These are phyloP conservation scores for Pelvicachromis taeniatus DNA, from an alignment of 2,113 vertebrate species.

Conservation along the genomic window DNA sequence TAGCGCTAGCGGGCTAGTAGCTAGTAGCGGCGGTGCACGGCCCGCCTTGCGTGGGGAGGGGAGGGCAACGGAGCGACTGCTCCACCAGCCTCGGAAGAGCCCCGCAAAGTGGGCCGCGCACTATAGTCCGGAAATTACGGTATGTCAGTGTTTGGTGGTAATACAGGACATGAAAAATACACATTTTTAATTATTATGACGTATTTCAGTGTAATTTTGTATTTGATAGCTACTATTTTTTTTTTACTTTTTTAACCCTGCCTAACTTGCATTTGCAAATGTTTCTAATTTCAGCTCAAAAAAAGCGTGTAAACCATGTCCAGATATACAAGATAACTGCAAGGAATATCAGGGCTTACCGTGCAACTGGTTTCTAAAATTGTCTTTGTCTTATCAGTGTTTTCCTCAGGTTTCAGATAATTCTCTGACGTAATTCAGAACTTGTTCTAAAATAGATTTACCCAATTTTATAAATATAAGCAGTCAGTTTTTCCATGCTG, in stretches of 20 bases:
- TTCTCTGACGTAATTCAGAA: not conserved
- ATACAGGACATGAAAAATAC: not conserved
- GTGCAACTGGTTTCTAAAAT: not conserved
- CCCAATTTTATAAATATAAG: not conserved
- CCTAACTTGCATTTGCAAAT: not conserved
- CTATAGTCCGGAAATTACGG: too few species aligned
- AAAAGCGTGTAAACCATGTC: not conserved
- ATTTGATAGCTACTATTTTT: not conserved
- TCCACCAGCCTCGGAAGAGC: too few species aligned
- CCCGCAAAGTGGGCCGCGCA: too few species aligned
- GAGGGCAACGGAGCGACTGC: too few species aligned
- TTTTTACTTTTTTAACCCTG: not conserved
- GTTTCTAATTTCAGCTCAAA: not conserved
- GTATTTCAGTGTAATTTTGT: not conserved
- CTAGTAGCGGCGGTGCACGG: too few species aligned
- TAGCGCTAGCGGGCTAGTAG: too few species aligned
- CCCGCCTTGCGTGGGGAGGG: too few species aligned
- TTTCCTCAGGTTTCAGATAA: not conserved
- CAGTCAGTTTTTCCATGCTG: not conserved
- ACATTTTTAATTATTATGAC: not conserved
- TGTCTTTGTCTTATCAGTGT: not conserved
- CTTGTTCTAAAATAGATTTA: not conserved
- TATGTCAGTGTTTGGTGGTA: not conserved
- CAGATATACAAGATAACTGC: not conserved
- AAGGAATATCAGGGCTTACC: not conserved